Percentiles rank a stretch among this genome's conserved stretches.
Evolutionary conservation across 2,797 vertebrate species (phyloP).

Genomic region (Poliocrania exsul): DNA sequence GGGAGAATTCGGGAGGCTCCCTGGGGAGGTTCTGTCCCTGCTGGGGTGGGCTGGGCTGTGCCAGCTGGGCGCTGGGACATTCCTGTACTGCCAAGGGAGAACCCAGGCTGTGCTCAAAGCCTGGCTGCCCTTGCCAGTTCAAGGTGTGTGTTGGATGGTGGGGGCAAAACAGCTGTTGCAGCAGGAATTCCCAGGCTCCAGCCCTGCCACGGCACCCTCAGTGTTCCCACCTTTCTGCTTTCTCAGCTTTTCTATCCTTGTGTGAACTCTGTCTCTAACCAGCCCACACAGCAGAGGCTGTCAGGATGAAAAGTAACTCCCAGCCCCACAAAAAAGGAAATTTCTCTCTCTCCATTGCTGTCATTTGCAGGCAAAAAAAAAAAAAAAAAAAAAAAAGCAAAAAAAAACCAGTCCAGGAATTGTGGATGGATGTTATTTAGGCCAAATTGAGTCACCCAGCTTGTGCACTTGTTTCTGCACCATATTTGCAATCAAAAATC

Average conservation of each 20-base stretch:
- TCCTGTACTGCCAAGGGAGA: rapidly evolving
- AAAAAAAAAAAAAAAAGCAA: background rate
- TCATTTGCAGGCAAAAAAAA: background rate
- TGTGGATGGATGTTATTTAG: background rate
- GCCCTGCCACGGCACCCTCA: rapidly evolving
- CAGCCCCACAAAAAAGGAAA: background rate
- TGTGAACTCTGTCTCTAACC: background rate
- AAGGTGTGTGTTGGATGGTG: rapidly evolving
- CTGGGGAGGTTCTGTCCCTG: background rate
- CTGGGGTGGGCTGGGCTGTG: rapidly evolving
- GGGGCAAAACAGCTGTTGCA: rapidly evolving
- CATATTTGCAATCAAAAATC: background rate
- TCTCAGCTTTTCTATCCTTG: rapidly evolving
- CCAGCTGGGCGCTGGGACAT: rapidly evolving
- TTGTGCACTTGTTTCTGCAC: background rate
- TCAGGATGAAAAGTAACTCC: background rate
- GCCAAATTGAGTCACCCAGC: background rate
- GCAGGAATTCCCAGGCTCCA: background rate
- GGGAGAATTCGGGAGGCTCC: background rate
- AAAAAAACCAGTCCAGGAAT: background rate
- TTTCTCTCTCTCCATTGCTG: background rate
- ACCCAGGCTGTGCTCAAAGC: background rate
- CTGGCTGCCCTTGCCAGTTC: rapidly evolving
- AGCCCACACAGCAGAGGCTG: background rate
- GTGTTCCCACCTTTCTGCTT: background rate